Evolutionary conservation across 2,797 vertebrate species (phyloP), one percentile per base, ranked within the genome.

Genomic region (Syngnathus rostellatus): DNA sequence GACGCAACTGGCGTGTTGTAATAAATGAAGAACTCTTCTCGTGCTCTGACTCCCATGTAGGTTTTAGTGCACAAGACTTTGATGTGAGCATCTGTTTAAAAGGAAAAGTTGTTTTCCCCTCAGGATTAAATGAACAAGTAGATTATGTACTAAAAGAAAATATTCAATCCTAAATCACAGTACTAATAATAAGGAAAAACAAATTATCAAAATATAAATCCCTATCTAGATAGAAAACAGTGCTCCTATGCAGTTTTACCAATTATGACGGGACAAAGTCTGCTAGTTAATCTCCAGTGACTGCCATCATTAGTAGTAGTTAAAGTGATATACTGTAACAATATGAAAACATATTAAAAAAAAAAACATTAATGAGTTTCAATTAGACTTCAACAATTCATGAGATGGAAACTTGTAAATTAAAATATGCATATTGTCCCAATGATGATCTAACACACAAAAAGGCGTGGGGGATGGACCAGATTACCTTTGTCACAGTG

Each of bases 11-110:
- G 83, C 37, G 90, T 81, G 0, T 86, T 82, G 68, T 89, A 68
- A 66, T 90, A 90, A 5, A 62, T 55, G 76, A 92, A 92, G 61
- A 83, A 91, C 5, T 89, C 89, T 39, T 91, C 87, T 0, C 57
- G n/a, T 1, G 76, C 89, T 39, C 77, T 38, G 68, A 92, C 76
- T 1, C 68, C 64, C 5, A 91, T 81, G 66, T 68, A 85, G 81
- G 90, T 70, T n/a, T 61, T 84, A 10, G 79, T 75, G 38, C 91
- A 92, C 25, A 69, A 59, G 0, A 91, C 86, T 63, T 75, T 82
- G 16, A 90, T 74, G 1, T 71, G 67, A 19, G 85, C 85, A 66
- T 85, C 91, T 89, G 78, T 9, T 6, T 12, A 37, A 65, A 38
- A 17, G 40, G 1, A 38, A 23, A 48, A n/a, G 11, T 5, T 64